Evolutionary conservation across 1,140 invertebrate species (phyloP), one percentile per base, ranked within the genome.

Genomic region (Oryctes rhinoceros): DNA sequence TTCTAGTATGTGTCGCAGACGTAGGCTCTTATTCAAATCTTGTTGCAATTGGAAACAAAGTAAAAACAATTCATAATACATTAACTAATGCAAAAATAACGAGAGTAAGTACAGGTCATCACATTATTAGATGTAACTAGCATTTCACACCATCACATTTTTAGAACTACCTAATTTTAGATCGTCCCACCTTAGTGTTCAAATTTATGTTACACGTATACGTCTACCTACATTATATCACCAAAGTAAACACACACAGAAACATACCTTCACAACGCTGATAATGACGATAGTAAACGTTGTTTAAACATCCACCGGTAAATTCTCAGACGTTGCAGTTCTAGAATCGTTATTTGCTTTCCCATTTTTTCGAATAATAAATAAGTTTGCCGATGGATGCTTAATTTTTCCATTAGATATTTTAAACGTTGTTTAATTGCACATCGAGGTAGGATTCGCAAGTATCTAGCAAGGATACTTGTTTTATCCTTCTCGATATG

Each of bases 201-300:
- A 67, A 79, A 65, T 18, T 79, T 79, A 47, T 79, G 15, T 74
- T 74, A 35, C 62, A 74, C 44, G 15, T 74, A 47, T 74, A 74
- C 35, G 67, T 79, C 15, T 53, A 53, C 30, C 78, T 59, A 59
- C 35, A 37, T 20, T 79, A 18, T 24, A 75, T 75, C 24, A 59
- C 24, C 35, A 79, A 79, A 4, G 78, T 24, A 79, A 39, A 39
- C 15, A 15, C n/a, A 53, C 47, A 53, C 59, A 35, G 10, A 39
- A 39, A 37, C 30, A 65, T 44, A 78, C 67, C 39, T 18, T 79
- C 37, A 30, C 24, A 35, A 30, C 67, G 18, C 37, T 65, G 53
- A 62, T 59, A 39, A 24, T 59, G 7, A 59, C 18, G 53, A 59
- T 59, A 79, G 48, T 65, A 80, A 47, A 35, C 59, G 71, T 79